Percentiles rank a stretch among this genome's conserved stretches.
Conservation (phyloP, 2,888 invertebrate genomes). For the Cosmorhoe ocellata region DNA sequence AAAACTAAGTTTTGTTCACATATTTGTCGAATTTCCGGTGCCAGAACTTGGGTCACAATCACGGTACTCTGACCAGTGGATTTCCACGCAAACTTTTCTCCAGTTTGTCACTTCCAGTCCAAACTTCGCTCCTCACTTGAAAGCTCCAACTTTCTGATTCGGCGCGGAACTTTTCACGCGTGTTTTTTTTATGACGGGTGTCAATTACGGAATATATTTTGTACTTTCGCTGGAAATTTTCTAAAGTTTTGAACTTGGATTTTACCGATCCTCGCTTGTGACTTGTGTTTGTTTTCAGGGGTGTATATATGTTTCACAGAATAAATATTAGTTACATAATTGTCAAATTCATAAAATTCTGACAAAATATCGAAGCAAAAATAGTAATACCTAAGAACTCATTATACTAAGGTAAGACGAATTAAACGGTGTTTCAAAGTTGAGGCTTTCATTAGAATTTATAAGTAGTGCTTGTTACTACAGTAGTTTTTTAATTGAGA, state of each 20-base stretch:
- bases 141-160: constrained; percentile 33
- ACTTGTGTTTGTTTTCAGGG: no score
- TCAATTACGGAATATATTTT: constrained; percentile 54
- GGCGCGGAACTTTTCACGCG: constrained; percentile 41
- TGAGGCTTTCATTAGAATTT: no score
- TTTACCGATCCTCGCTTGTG: neutral
- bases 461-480: no score
- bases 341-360: no score
- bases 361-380: no score
- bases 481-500: no score
- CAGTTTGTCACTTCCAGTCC: constrained; percentile 56
- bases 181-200: constrained; percentile 52
- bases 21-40: constrained; percentile 6
- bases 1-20: constrained; percentile 3
- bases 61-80: constrained; percentile 19
- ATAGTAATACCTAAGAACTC: no score
- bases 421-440: no score
- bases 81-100: constrained; percentile 22
- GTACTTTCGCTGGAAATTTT: constrained; percentile 42
- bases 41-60: constrained; percentile 18
- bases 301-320: no score
- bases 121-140: constrained; percentile 48
- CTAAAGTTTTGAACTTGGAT: constrained; percentile 26
- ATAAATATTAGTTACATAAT: no score
- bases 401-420: no score